These are phyloP conservation scores for Crossaster papposus DNA, from an alignment of 53 echinoderm and acorn worm genomes.

Conservation along the genomic window DNA sequence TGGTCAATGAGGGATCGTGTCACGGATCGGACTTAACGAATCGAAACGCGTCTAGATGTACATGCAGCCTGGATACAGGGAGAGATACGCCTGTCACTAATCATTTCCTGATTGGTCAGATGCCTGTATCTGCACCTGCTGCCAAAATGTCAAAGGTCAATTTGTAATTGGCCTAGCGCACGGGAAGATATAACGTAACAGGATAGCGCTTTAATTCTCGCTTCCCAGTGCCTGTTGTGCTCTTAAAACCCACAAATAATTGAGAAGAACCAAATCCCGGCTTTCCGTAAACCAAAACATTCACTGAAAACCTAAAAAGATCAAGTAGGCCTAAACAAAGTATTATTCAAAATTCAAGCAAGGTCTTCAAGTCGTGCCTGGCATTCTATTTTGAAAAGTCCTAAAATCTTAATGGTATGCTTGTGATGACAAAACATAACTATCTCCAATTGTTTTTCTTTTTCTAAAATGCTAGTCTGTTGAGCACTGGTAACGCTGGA, in stretches of 20 bases:
- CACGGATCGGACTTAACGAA: background rate
- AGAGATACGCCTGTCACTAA: background rate
- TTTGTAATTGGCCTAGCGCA: constrained; percentile 2
- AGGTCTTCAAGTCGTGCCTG: background rate
- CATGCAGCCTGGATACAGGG: background rate
- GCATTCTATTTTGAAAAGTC: background rate
- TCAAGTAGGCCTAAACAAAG: background rate
- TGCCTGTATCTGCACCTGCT: constrained; percentile 38
- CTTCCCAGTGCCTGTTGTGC: background rate
- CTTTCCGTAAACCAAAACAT: background rate
- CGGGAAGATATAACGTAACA: background rate
- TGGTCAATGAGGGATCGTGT: background rate
- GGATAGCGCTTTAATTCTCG: background rate
- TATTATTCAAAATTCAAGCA: background rate
- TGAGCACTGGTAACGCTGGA: background rate
- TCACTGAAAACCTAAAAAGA: background rate
- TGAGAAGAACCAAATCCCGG: background rate
- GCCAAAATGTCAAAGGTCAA: constrained; percentile 26
- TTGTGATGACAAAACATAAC: too few species aligned
- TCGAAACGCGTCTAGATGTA: background rate
- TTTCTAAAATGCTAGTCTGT: background rate
- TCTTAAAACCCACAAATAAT: background rate
- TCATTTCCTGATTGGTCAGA: constrained; percentile 54
- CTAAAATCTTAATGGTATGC: background rate
- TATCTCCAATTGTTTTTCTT: too few species aligned